Evolutionary conservation across 1,140 invertebrate species (phyloP).

Genomic region (Zelostemma sp.): DNA sequence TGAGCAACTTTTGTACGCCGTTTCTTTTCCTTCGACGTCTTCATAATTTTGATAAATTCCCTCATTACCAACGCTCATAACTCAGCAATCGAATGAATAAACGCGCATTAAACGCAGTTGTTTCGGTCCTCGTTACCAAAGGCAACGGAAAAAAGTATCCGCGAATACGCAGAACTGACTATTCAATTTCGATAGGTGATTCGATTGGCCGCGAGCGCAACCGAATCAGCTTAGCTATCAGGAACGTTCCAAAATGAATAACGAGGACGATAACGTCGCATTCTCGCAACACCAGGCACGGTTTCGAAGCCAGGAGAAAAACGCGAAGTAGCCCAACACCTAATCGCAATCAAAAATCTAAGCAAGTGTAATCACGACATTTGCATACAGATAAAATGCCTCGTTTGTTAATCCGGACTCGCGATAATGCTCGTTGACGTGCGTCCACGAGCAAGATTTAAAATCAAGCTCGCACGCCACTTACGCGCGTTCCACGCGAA

Average conservation of each 20-base stretch:
- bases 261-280: background rate
- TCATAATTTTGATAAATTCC: too few species aligned
- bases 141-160: too few species aligned
- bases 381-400: conserved; percentile 13
- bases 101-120: too few species aligned
- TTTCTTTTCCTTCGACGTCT: too few species aligned
- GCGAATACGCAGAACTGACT: too few species aligned
- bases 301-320: background rate
- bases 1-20: background rate
- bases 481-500: background rate
- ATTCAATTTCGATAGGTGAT: too few species aligned
- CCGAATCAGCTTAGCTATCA: too few species aligned
- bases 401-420: conserved; percentile 20
- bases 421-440: conserved; percentile 1
- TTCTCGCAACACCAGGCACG: background rate
- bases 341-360: conserved; percentile 24
- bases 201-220: too few species aligned
- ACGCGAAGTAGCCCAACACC: background rate
- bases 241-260: too few species aligned
- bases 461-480: background rate
- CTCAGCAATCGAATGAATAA: too few species aligned
- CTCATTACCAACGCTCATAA: too few species aligned
- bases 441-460: background rate
- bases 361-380: conserved; percentile 15
- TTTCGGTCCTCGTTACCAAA: too few species aligned